Evolutionary conservation across 2,888 invertebrate species (phyloP), one percentile per base, ranked within the genome.

Genomic region (Melitaea athalia): DNA sequence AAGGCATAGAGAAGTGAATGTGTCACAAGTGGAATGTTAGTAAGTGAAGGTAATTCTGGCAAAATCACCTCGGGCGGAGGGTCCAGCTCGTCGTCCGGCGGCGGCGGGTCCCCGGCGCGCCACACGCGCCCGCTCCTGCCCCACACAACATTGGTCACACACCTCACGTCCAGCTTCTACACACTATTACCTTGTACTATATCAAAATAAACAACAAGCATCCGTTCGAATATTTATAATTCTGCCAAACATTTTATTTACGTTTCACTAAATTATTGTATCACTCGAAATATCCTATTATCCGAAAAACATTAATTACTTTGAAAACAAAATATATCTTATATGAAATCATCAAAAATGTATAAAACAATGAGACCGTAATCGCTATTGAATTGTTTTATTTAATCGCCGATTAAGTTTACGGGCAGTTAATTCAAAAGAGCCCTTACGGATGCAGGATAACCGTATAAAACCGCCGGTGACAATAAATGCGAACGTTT

Each of bases 1-100:
- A 86, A 86, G 85, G 84, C 84, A 80, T 72, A 84, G 79, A 88
- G 83, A 86, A 83, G 89, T 89, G 89, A 86, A 83, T 82, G 89
- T 88, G 86, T 82, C 83, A 83, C 77, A 83, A 73, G 68, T 75
- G 80, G 78, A 79, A 76, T 73, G 77, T 79, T 81, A 83, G 83
- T 86, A 88, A 88, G 87, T 86, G 77, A 87, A 89, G 91, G 91
- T 91, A 92, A 91, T 79, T 92, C 91, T 92, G 92, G 92, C 92
- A 91, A 92, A 92, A 91, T 93, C 93, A 93, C 93, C 93, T 93
- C 92, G 84, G 86, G 88, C 79, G 88, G 88, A 79, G 88, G 88
- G 77, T 91, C 91, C 89, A 88, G 76, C 77, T 92, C 92, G 81
- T 91, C 92, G 75, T 92, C 92, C 75, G 85, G 83, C 75, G 86